Conservation (phyloP, 2,113 vertebrate genomes). For the Misgurnus anguillicaudatus region DNA sequence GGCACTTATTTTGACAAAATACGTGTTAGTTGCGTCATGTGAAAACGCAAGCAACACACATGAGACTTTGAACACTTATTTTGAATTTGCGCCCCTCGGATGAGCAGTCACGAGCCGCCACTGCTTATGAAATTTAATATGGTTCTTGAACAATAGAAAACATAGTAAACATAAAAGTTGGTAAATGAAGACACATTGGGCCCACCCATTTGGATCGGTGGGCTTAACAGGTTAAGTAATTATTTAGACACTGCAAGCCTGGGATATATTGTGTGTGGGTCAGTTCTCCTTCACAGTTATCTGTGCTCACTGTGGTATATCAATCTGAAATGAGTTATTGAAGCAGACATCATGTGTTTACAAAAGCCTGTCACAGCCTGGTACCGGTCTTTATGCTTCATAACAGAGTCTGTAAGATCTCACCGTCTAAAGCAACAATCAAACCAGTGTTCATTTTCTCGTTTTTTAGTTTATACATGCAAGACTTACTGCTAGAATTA, state of each 20-base stretch:
- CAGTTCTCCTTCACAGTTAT: not conserved
- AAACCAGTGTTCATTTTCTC: not conserved
- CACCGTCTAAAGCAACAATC: not conserved
- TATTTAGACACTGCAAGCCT: not conserved
- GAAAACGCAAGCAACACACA: too few relatives aligned
- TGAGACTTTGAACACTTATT: too few relatives aligned
- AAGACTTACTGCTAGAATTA: not conserved
- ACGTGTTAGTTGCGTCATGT: too few relatives aligned
- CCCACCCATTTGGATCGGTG: too few relatives aligned
- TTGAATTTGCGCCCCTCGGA: too few relatives aligned
- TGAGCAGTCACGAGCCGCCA: too few relatives aligned
- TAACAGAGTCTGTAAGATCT: not conserved
- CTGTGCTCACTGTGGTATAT: conserved; percentile 8
- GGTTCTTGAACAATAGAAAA: too few relatives aligned
- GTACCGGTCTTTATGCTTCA: not conserved
- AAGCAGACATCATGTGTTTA: not conserved
- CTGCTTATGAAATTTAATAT: too few relatives aligned
- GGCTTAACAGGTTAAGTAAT: not conserved
- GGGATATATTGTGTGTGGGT: not conserved
- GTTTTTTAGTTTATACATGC: not conserved
- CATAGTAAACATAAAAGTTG: too few relatives aligned
- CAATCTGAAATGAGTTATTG: conserved; percentile 1
- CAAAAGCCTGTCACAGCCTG: conserved; percentile 20
- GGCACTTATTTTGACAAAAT: too few relatives aligned
- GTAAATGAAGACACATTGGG: too few relatives aligned